These are phyloP conservation scores for Mystacides longicornis DNA, from an alignment of 2,888 invertebrate genomes.

Conservation along the genomic window DNA sequence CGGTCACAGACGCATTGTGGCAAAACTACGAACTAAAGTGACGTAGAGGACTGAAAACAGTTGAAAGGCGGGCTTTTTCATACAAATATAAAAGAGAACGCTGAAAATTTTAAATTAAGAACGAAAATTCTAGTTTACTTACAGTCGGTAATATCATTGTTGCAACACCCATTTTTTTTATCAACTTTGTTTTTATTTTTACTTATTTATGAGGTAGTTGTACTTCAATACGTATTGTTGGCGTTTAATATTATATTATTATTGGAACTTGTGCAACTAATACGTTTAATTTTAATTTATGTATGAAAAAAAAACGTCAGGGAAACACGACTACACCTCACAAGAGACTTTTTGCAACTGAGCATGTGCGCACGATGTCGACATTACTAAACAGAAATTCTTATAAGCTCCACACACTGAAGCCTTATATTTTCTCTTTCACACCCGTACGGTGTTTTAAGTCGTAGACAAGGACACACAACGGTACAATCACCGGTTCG, in stretches of 20 bases:
- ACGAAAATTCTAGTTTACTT: slow-evolving; percentile 4
- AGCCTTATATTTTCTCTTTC: slow-evolving; percentile 12
- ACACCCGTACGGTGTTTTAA: neutral
- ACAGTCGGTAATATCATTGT: slow-evolving; percentile 14
- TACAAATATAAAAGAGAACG: neutral
- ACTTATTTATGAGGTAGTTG: neutral
- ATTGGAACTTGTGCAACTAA: neutral
- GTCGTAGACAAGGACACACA: neutral
- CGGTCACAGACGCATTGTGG: slow-evolving; percentile 8
- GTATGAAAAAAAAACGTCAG: neutral
- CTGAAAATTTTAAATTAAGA: neutral
- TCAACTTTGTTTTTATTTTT: neutral
- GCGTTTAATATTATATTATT: neutral
- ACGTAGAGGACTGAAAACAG: neutral
- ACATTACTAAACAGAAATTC: neutral
- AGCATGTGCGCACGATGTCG: slow-evolving; percentile 11
- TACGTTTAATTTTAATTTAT: neutral
- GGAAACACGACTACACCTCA: slow-evolving; percentile 3
- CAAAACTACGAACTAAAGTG: neutral
- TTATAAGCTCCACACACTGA: neutral
- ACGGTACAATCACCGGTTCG: neutral
- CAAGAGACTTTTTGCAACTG: slow-evolving; percentile 9
- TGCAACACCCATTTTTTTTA: slow-evolving; percentile 19
- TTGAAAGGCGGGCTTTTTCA: neutral
- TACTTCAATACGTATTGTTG: neutral